A percentile compares a stretch with the other conserved stretches of the same genome.
Evolutionary conservation across 2,113 vertebrate species (phyloP).

Genomic region (Carlito syrichta): DNA sequence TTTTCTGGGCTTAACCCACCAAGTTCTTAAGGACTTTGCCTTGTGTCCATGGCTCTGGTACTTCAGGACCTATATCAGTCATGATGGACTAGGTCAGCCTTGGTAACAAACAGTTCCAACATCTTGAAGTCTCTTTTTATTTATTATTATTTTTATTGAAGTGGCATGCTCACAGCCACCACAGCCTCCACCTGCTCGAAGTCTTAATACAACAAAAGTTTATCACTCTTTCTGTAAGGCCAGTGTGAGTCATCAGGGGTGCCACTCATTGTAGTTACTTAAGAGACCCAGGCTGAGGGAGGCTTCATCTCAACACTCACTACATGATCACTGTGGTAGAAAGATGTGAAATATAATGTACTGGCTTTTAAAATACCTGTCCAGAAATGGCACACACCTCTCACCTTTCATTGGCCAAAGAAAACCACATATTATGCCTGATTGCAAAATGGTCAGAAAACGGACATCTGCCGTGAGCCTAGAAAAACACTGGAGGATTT

Average conservation of each 20-base stretch:
- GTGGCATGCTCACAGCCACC: too few species aligned
- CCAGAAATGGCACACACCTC: not conserved
- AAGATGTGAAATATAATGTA: not conserved
- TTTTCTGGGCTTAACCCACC: not conserved
- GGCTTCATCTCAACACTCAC: not conserved
- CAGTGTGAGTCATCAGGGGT: not conserved
- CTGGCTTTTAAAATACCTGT: not conserved
- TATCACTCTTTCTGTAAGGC: not conserved
- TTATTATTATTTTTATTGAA: too few species aligned
- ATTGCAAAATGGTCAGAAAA: not conserved
- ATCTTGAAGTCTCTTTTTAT: not conserved
- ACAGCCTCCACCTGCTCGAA: too few species aligned
- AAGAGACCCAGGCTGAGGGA: not conserved
- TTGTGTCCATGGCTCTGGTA: too few species aligned
- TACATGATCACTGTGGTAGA: not conserved
- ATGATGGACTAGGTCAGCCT: not conserved
- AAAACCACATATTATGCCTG: not conserved
- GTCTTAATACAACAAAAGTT: not conserved
- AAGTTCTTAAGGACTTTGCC: not conserved
- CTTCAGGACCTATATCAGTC: not conserved
- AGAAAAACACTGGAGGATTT: not conserved
- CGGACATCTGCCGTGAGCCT: not conserved
- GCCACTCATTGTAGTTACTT: not conserved
- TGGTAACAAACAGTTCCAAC: not conserved
- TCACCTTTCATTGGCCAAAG: not conserved